Evolutionary conservation across 2,113 vertebrate species (phyloP), one percentile per base, ranked within the genome.

Genomic region (Paramormyrops kingsleyae): DNA sequence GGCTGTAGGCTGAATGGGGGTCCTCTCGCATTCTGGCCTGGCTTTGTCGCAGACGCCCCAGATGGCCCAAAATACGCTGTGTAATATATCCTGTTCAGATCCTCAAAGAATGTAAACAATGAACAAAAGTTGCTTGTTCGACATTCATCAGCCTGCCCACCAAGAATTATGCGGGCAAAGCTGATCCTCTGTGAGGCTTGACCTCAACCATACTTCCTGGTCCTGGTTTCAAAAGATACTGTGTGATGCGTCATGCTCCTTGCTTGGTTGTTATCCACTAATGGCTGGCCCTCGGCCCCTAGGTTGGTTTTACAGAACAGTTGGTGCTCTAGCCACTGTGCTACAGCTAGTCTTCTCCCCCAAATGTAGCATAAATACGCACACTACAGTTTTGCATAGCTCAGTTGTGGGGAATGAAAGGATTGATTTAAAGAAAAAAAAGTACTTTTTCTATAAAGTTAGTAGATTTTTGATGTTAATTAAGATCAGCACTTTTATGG

Each of bases 401-500:
- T 66, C 13, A 13, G n/a, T 13, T 27, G 9, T 70, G n/a, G 62
- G 62, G 62, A 70, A 12, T 70, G 62, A 31, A 15, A 15, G 31
- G 13, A 87, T 56, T 27, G 83, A 86, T 50, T 86, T 31, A 4
- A 15, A 27, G 5, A 95, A 96, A 95, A 94, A 90, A 90, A 92
- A 94, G 35, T 2, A 39, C 35, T 39, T 92, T 92, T 91, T 52
- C 93, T 92, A 93, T 95, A 94, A 96, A 95, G 94, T 92, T 90
- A 87, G 86, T 59, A 92, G 93, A 91, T 94, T 94, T 92, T 92
- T 91, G 91, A 94, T 93, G 92, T 95, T 96, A 96, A 96, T 96
- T 96, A 95, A 95, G 95, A 96, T 94, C 92, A 46, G 90, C 62
- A 93, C 91, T 96, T 56, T 96, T 96, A 96, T 95, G 94, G 94